These are phyloP conservation scores for Prosapia bicincta DNA, from an alignment of 2,888 invertebrate genomes.

Conservation along the genomic window DNA sequence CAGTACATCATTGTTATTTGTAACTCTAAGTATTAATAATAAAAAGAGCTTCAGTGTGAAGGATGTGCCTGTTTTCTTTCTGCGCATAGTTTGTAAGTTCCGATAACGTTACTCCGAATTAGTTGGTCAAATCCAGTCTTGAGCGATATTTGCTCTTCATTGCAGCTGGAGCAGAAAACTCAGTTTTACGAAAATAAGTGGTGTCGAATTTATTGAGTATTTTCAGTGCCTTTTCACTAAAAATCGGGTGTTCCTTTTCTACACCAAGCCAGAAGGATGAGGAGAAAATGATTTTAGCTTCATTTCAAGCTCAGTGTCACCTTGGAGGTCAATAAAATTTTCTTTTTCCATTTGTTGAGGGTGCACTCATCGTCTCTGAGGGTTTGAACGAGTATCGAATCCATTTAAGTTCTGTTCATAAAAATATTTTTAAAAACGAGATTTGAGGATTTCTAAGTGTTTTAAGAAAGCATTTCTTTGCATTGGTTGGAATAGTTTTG, in stretches of 20 bases:
- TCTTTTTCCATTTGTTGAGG: conserved; percentile 13
- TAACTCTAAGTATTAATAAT: no score
- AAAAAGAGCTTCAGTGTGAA: no score
- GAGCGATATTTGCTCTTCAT: no score
- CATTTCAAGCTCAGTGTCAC: conserved; percentile 13
- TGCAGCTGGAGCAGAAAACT: conserved; percentile 12
- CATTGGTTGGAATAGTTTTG: conserved; percentile 18
- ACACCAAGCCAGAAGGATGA: conserved; percentile 4
- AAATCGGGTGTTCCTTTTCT: conserved; percentile 5
- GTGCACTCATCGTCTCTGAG: conserved; percentile 2
- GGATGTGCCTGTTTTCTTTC: no score
- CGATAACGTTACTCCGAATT: no score
- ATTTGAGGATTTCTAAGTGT: no score
- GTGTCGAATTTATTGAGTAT: no score
- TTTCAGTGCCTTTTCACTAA: no score
- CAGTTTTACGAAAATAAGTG: conserved; percentile 11
- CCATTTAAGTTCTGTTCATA: no score
- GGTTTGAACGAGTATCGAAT: conserved; percentile 5
- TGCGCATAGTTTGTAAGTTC: no score
- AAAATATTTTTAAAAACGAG: conserved; percentile 8
- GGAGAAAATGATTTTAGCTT: conserved; percentile 12
- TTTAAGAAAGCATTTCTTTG: conserved; percentile 15
- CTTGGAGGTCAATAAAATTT: no score
- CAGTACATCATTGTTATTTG: no score
- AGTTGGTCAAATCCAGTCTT: conserved; percentile 11